Conservation (phyloP, 2,888 invertebrate genomes). For the Synergus gifuensis region DNA sequence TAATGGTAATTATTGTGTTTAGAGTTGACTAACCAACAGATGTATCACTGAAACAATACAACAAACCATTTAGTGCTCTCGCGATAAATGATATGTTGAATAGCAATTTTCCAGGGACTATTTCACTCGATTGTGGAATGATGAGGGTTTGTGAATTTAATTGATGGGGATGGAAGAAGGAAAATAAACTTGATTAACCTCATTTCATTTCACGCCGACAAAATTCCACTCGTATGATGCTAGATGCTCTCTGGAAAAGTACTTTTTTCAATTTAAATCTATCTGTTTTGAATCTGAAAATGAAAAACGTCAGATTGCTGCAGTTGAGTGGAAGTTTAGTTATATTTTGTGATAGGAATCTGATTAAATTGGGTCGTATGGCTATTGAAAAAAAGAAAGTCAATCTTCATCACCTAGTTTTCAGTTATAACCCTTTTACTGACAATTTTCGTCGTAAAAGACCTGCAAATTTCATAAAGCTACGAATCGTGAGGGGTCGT, state of each 20-base stretch:
- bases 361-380: no score
- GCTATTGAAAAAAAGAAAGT: not conserved
- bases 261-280: not conserved
- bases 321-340: not conserved
- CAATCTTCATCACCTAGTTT: conserved; percentile 60
- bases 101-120: not conserved
- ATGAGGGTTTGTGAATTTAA: conserved; percentile 3
- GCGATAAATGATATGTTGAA: not conserved
- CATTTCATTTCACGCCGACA: conserved; percentile 30
- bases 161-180: not conserved
- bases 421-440: conserved; percentile 57
- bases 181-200: not conserved
- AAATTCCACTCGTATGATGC: not conserved
- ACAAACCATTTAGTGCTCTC: not conserved
- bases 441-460: conserved; percentile 55
- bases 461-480: conserved; percentile 39
- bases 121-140: not conserved
- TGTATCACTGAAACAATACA: not conserved
- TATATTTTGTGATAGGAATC: not conserved
- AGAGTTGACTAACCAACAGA: not conserved
- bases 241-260: not conserved
- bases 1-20: not conserved
- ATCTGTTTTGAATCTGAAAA: not conserved
- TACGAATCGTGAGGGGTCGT: conserved; percentile 39
- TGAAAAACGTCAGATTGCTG: not conserved